A percentile compares a stretch with the other conserved stretches of the same genome.
phyloP scores from a whole-genome alignment of 2,797 vertebrate species.

The Heterohyrax brucei region DNA sequence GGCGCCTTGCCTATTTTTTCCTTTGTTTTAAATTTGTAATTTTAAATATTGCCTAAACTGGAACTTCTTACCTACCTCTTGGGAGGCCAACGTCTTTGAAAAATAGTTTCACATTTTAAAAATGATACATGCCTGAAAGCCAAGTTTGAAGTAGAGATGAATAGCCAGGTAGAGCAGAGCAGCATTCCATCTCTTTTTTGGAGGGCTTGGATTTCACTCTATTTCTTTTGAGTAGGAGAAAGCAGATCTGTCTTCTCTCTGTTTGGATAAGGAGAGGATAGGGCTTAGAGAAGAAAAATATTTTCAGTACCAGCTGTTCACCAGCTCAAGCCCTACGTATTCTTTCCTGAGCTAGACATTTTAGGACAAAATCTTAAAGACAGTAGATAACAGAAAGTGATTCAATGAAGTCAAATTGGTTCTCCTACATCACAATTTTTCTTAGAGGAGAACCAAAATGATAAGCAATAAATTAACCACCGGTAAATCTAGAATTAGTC shows the following conservation, averaged over 20 bases:
- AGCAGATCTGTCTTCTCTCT: constrained; percentile 82
- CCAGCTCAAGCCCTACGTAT: constrained; percentile 72
- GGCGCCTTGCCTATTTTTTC: background rate
- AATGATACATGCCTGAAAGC: constrained; percentile 71
- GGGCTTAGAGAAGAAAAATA: constrained; percentile 80
- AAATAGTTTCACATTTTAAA: constrained; percentile 68
- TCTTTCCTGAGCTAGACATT: constrained; percentile 73
- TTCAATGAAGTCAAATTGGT: constrained; percentile 14
- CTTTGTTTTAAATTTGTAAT: background rate
- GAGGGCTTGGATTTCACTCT: constrained; percentile 76
- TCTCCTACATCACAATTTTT: constrained; percentile 26
- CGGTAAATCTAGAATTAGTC: constrained; percentile 49
- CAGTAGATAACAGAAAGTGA: constrained; percentile 65
- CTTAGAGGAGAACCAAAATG: background rate
- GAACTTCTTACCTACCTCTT: constrained; percentile 65
- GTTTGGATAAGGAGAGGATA: constrained; percentile 84
- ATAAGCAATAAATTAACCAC: background rate
- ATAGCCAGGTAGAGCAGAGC: constrained; percentile 69
- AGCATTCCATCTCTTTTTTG: constrained; percentile 75
- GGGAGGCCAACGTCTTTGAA: constrained; percentile 71
- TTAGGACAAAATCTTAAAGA: constrained; percentile 65
- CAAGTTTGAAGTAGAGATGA: constrained; percentile 62
- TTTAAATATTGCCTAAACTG: constrained; percentile 69
- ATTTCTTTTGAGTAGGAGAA: constrained; percentile 79
- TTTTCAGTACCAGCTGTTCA: constrained; percentile 81